Conservation (phyloP, 2,888 invertebrate genomes). For the Synergus laeviventris region DNA sequence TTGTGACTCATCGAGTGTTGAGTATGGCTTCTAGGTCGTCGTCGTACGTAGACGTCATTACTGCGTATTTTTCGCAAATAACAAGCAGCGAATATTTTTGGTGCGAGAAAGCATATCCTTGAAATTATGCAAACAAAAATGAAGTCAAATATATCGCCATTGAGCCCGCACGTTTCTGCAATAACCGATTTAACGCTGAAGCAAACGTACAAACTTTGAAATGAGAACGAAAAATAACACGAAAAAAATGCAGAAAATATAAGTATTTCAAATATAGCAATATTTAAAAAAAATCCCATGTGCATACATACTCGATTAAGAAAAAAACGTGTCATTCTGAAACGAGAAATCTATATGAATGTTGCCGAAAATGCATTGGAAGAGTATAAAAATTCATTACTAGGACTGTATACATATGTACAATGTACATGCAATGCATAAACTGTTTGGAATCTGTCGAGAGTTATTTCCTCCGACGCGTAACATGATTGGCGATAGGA, state of each 20-base stretch:
- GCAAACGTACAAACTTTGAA: not conserved
- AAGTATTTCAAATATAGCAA: not conserved
- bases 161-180: constrained; percentile 23
- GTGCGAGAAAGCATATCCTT: constrained; percentile 39
- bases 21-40: constrained; percentile 32
- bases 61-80: constrained; percentile 27
- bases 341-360: not conserved
- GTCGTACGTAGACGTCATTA: constrained; percentile 36
- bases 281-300: not conserved
- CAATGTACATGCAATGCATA: not conserved
- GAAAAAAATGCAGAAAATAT: not conserved
- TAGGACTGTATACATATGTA: not conserved
- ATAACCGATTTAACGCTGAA: constrained; percentile 21
- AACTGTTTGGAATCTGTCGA: constrained; percentile 10
- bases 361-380: not conserved
- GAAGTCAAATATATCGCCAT: constrained; percentile 19
- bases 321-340: not conserved
- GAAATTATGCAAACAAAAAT: constrained; percentile 33
- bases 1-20: constrained; percentile 33
- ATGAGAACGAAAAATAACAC: not conserved
- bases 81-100: constrained; percentile 34
- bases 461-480: constrained; percentile 10
- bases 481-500: constrained; percentile 12
- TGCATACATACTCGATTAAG: not conserved
- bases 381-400: constrained; percentile 1